Percentiles rank a stretch among this genome's conserved stretches.
Evolutionary conservation across 1,140 invertebrate species (phyloP).

Genomic region (Acromyrmex heyeri): DNA sequence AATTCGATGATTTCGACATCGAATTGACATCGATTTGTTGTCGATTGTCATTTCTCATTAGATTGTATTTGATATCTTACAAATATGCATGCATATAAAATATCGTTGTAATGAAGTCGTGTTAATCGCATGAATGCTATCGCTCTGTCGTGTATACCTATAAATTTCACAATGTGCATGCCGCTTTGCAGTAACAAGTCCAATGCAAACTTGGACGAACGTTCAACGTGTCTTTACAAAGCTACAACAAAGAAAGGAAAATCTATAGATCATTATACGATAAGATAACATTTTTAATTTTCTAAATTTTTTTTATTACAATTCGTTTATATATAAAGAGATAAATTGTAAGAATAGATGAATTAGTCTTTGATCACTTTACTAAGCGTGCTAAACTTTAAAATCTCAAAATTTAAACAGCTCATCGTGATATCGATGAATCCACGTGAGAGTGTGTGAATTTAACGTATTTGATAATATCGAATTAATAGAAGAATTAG

Average conservation of each 20-base stretch:
- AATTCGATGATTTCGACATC: too few relatives aligned
- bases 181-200: background rate
- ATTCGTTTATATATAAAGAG: background rate
- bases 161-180: slow-evolving; percentile 28
- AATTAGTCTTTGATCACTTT: background rate
- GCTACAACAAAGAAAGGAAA: background rate
- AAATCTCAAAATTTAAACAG: background rate
- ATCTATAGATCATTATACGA: background rate
- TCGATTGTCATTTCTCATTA: too few relatives aligned
- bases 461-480: background rate
- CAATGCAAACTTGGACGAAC: background rate
- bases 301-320: background rate
- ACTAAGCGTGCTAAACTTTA: background rate
- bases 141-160: background rate
- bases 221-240: background rate
- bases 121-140: background rate
- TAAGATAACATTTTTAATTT: background rate
- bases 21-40: too few relatives aligned
- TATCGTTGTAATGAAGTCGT: background rate
- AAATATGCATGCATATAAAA: too few relatives aligned
- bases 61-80: too few relatives aligned
- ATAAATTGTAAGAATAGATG: background rate
- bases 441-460: background rate
- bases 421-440: background rate
- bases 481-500: background rate